Conservation (phyloP, 2,797 vertebrate genomes). For the Silurus lanzhouensis region DNA sequence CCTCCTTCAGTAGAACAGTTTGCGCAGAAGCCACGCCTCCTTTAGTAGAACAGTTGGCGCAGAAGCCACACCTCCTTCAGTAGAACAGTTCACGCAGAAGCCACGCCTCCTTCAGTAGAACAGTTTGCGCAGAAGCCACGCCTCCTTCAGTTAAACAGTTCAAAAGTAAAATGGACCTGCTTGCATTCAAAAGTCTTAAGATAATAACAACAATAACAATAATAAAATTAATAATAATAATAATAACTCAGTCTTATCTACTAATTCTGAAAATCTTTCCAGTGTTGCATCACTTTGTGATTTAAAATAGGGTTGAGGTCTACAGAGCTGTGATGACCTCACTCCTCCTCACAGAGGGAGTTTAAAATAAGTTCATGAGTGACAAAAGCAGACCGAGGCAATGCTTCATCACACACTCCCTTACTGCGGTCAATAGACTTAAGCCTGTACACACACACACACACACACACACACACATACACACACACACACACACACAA, state of each 20-base stretch:
- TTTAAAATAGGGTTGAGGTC: background rate
- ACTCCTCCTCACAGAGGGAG: background rate
- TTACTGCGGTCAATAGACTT: background rate
- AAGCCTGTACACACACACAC: background rate
- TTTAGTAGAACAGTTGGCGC: rapidly evolving
- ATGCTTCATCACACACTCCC: background rate
- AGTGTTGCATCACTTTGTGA: background rate
- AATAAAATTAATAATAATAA: background rate
- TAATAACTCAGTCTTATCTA: background rate
- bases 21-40: background rate
- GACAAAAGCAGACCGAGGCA: background rate
- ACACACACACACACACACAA: slow-evolving; percentile 16
- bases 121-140: background rate
- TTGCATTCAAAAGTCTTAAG: background rate
- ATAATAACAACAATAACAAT: background rate
- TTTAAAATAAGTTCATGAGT: background rate
- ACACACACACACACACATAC: slow-evolving; percentile 7
- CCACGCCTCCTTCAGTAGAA: background rate
- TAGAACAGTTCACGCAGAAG: background rate
- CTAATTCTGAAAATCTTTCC: background rate
- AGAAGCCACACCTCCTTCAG: background rate
- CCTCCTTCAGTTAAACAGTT: background rate
- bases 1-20: background rate
- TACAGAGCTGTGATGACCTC: background rate
- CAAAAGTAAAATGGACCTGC: too few relatives aligned